Conservation (phyloP, 2,888 invertebrate genomes). For the Keiferia lycopersicella region DNA sequence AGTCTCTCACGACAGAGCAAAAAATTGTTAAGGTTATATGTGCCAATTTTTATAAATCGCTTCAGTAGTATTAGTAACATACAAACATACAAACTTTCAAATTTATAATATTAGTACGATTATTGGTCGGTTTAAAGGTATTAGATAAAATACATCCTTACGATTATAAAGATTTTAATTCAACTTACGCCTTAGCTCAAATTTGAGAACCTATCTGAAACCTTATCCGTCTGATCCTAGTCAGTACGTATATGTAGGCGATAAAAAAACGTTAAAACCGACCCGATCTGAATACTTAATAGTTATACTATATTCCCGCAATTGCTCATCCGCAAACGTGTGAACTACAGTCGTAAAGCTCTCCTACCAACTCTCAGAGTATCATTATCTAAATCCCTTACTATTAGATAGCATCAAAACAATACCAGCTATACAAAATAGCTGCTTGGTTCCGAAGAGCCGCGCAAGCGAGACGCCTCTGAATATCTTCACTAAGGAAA, state of each 20-base stretch:
- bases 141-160: too few relatives aligned
- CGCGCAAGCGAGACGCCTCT: constrained; percentile 28
- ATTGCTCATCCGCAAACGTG: constrained; percentile 20
- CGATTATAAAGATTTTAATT: too few relatives aligned
- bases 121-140: too few relatives aligned
- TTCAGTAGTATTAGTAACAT: too few relatives aligned
- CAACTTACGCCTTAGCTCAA: too few relatives aligned
- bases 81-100: too few relatives aligned
- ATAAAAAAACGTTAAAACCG: not conserved
- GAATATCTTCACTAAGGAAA: constrained; percentile 32
- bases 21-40: too few relatives aligned
- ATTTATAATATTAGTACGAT: too few relatives aligned
- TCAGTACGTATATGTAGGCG: not conserved
- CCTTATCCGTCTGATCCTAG: not conserved
- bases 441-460: constrained; percentile 28
- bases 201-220: too few relatives aligned
- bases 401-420: constrained; percentile 28
- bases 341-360: constrained; percentile 23
- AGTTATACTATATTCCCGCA: constrained; percentile 1
- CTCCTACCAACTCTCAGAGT: constrained; percentile 21
- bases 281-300: too few relatives aligned
- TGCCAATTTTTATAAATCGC: too few relatives aligned
- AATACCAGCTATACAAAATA: constrained; percentile 31
- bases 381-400: constrained; percentile 28
- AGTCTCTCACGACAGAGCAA: too few relatives aligned